A percentile compares a stretch with the other conserved stretches of the same genome.
These are phyloP conservation scores for Mesodorylaimus sp. DNA, from an alignment of 2,888 invertebrate genomes.

Conservation along the genomic window DNA sequence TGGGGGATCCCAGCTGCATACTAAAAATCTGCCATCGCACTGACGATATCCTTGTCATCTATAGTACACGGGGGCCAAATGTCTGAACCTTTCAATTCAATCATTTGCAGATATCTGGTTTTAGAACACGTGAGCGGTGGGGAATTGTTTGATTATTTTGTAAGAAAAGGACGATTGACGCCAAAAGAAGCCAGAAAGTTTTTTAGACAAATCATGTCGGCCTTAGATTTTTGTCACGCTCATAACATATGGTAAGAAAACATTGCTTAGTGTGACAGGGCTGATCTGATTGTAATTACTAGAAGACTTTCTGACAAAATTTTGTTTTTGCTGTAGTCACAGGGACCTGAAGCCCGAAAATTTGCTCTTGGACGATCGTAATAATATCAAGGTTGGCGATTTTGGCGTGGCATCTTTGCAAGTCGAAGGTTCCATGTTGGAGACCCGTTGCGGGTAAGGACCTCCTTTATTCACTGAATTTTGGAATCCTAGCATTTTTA, in stretches of 20 bases:
- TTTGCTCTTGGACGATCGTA: constrained; percentile 74
- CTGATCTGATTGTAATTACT: too few species aligned
- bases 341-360: constrained; percentile 93
- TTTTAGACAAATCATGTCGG: constrained; percentile 96
- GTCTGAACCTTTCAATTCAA: too few species aligned
- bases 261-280: too few species aligned
- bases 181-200: constrained; percentile 90
- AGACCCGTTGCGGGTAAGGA: constrained; percentile 81
- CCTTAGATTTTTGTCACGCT: constrained; percentile 95
- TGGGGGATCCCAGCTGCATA: too few species aligned
- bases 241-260: constrained; percentile 83
- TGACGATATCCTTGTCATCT: too few species aligned
- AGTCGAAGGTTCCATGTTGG: constrained; percentile 90
- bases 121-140: constrained; percentile 97
- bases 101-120: constrained; percentile 67
- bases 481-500: too few species aligned
- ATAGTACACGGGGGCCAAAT: too few species aligned
- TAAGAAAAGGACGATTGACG: constrained; percentile 89
- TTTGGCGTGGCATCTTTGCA: constrained; percentile 99
- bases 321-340: constrained; percentile 52
- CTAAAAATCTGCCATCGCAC: too few species aligned
- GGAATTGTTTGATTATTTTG: constrained; percentile 93
- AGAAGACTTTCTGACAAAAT: too few species aligned
- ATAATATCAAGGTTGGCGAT: constrained; percentile 93
- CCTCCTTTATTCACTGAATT: too few species aligned